A percentile compares a stretch with the other conserved stretches of the same genome.
phyloP scores from a whole-genome alignment of 2,888 invertebrate species.

The Acrobasis suavella region DNA sequence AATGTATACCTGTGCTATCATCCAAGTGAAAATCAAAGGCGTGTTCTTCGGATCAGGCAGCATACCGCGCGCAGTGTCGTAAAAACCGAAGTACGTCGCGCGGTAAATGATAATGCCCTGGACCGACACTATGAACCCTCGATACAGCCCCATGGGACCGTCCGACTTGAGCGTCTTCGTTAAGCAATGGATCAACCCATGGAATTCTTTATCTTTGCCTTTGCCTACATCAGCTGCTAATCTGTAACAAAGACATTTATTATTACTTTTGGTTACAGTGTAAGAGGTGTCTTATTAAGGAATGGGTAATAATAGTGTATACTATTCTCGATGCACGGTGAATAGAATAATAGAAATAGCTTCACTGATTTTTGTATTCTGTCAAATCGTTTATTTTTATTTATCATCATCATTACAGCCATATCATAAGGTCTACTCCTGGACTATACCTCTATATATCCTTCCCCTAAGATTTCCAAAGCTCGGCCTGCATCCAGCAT shows the following conservation, averaged over 20 bases:
- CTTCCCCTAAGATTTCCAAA: no score
- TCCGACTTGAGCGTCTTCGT: constrained; percentile 91
- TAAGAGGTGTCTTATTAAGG: no score
- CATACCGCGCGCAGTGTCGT: constrained; percentile 95
- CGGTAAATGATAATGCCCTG: constrained; percentile 98
- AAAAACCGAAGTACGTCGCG: constrained; percentile 96
- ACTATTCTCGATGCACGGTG: no score
- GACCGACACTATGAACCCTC: constrained; percentile 96
- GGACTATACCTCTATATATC: no score
- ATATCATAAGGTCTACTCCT: no score
- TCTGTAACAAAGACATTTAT: constrained; percentile 38
- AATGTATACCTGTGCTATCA: constrained; percentile 88
- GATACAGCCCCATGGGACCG: constrained; percentile 92
- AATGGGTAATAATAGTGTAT: no score
- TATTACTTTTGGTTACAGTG: no score
- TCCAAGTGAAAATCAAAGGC: constrained; percentile 93
- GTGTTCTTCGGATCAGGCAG: constrained; percentile 95
- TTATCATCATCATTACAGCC: no score
- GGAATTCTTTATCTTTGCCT: constrained; percentile 82
- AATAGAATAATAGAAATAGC: no score
- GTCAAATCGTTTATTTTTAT: no score
- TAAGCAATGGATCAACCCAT: constrained; percentile 92
- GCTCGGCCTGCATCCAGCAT: no score
- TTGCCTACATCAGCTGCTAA: constrained; percentile 92
- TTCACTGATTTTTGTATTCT: no score